A percentile compares a stretch with the other conserved stretches of the same genome.
phyloP scores from a whole-genome alignment of 2,888 invertebrate species.

The Tetanocera ferruginea region DNA sequence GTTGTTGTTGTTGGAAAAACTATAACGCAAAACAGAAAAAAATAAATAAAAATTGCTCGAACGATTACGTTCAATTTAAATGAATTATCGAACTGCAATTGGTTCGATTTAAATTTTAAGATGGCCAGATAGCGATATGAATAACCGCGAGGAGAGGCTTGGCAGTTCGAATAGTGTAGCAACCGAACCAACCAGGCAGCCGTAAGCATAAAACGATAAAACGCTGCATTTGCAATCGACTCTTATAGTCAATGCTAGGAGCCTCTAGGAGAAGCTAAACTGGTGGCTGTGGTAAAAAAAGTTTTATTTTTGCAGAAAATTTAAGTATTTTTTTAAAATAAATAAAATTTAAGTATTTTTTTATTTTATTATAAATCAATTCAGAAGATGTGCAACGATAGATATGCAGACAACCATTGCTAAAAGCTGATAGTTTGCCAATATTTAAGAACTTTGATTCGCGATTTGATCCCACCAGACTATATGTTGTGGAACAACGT shows the following conservation, averaged over 20 bases:
- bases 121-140: constrained; percentile 15
- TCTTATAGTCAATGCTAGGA: neutral
- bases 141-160: neutral
- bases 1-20: constrained; percentile 8
- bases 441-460: too few species aligned
- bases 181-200: neutral
- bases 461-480: too few species aligned
- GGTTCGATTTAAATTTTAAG: constrained; percentile 28
- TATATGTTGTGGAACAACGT: too few species aligned
- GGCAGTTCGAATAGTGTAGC: neutral
- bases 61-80: constrained; percentile 40
- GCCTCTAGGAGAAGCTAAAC: too few species aligned
- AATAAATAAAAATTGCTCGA: neutral
- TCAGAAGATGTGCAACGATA: too few species aligned
- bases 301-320: too few species aligned
- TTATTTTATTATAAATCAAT: too few species aligned
- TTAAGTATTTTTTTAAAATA: too few species aligned
- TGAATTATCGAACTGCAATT: constrained; percentile 44
- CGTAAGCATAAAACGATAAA: constrained; percentile 7
- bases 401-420: too few species aligned
- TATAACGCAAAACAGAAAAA: neutral
- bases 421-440: too few species aligned
- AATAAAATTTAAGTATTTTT: too few species aligned
- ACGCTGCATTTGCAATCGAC: constrained; percentile 11
- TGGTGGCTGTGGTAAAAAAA: too few species aligned